These are phyloP conservation scores for Andricus grossulariae DNA, from an alignment of 1,140 invertebrate genomes.

Conservation along the genomic window DNA sequence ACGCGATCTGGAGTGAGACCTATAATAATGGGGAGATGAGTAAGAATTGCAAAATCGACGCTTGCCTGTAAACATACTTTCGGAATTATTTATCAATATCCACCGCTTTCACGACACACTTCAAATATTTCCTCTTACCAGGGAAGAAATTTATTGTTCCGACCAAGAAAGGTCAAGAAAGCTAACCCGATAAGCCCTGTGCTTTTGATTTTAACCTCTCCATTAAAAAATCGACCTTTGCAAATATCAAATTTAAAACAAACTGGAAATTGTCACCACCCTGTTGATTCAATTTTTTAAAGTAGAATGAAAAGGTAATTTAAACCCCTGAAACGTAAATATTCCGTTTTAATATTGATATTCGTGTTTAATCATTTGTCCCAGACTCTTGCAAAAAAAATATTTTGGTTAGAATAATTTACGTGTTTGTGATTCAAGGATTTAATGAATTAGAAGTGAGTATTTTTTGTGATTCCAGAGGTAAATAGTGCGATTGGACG, in stretches of 20 bases:
- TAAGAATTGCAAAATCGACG: constrained; percentile 34
- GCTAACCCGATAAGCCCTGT: neutral
- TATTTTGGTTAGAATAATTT: neutral
- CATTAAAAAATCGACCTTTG: neutral
- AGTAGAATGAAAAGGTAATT: neutral
- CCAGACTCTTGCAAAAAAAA: neutral
- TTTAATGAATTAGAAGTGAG: neutral
- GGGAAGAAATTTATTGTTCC: constrained; percentile 62
- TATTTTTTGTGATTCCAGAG: neutral
- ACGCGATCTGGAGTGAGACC: constrained; percentile 70
- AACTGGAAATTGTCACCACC: neutral
- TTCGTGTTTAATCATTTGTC: neutral
- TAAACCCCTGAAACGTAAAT: neutral
- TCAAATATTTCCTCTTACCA: constrained; percentile 6
- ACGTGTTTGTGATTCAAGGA: neutral
- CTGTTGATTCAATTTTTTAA: neutral
- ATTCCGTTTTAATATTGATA: neutral
- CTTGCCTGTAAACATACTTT: constrained; percentile 42
- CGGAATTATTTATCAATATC: constrained; percentile 36
- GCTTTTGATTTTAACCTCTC: neutral
- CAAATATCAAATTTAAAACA: neutral
- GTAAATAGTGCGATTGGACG: neutral
- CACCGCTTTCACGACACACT: constrained; percentile 20
- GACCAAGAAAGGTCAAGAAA: constrained; percentile 52
- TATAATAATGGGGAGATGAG: constrained; percentile 55